Conservation (phyloP, 2,113 vertebrate genomes). For the Chlorodrepanis virens region DNA sequence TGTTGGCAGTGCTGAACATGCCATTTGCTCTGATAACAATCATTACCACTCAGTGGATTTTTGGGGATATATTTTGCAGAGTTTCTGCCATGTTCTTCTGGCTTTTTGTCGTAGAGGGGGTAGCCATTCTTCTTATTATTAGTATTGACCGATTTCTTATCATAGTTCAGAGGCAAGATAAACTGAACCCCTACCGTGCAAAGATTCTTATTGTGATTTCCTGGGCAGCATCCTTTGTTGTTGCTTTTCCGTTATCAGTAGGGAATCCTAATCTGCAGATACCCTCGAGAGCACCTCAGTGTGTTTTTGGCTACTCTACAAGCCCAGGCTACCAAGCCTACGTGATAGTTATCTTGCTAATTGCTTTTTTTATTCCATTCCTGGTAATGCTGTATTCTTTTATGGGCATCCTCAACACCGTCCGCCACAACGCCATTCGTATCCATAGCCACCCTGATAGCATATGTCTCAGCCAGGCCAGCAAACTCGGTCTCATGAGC, state of each 20-base stretch:
- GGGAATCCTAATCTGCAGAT: slow-evolving; percentile 87
- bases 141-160: slow-evolving; percentile 97
- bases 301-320: slow-evolving; percentile 89
- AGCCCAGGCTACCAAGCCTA: slow-evolving; percentile 87
- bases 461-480: slow-evolving; percentile 94
- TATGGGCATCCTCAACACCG: slow-evolving; percentile 93
- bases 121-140: slow-evolving; percentile 94
- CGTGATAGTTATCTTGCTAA: slow-evolving; percentile 84
- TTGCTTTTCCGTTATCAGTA: slow-evolving; percentile 88
- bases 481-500: slow-evolving; percentile 94
- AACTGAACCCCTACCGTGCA: slow-evolving; percentile 90
- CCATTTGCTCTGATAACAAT: slow-evolving; percentile 91
- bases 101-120: slow-evolving; percentile 93
- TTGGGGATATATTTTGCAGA: slow-evolving; percentile 89
- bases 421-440: slow-evolving; percentile 93
- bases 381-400: slow-evolving; percentile 93
- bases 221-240: slow-evolving; percentile 85
- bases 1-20: slow-evolving; percentile 94
- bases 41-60: slow-evolving; percentile 89
- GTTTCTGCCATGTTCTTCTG: slow-evolving; percentile 96
- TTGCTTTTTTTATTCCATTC: slow-evolving; percentile 94
- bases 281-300: slow-evolving; percentile 92
- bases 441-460: slow-evolving; percentile 94
- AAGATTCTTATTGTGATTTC: slow-evolving; percentile 90
- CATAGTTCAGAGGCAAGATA: slow-evolving; percentile 96